Conservation (phyloP, 1,140 invertebrate species). For the Neodiprion pinetum region DNA sequence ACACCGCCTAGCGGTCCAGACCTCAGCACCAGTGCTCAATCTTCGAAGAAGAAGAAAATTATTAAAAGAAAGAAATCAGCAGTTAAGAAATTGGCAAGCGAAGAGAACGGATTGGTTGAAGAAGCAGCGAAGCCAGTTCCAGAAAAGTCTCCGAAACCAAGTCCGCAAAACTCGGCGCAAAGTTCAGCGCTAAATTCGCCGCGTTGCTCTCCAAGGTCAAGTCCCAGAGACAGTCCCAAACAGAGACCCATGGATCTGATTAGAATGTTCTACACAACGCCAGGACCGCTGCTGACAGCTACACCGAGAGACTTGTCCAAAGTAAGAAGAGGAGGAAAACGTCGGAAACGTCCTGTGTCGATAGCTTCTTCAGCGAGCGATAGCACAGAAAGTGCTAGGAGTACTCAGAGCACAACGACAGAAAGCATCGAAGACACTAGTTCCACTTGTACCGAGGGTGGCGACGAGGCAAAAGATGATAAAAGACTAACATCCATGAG, state of each 20-base stretch:
- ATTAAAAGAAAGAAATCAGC: neutral
- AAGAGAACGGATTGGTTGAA: neutral
- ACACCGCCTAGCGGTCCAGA: conserved; percentile 12
- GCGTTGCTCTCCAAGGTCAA: conserved; percentile 27
- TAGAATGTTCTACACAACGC: conserved; percentile 58
- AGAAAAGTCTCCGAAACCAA: neutral
- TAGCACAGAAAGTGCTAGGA: conserved; percentile 54
- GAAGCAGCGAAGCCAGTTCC: neutral
- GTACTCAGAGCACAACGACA: conserved; percentile 43
- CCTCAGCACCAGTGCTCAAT: conserved; percentile 27
- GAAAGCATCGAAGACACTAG: conserved; percentile 36
- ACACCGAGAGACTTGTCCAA: conserved; percentile 56
- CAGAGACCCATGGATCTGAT: conserved; percentile 52
- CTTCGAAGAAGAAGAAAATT: conserved; percentile 27
- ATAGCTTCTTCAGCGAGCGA: conserved; percentile 52
- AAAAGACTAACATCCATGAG: conserved; percentile 55
- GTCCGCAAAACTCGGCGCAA: conserved; percentile 12
- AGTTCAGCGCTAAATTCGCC: conserved; percentile 20
- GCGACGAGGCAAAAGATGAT: conserved; percentile 47
- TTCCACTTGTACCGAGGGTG: conserved; percentile 45
- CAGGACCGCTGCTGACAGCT: conserved; percentile 52
- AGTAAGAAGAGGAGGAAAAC: conserved; percentile 51
- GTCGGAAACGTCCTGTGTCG: conserved; percentile 34
- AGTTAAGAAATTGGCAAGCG: neutral
- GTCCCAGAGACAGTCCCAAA: conserved; percentile 35